phyloP scores from a whole-genome alignment of 2,888 invertebrate genomes.

The Clostera curtula region DNA sequence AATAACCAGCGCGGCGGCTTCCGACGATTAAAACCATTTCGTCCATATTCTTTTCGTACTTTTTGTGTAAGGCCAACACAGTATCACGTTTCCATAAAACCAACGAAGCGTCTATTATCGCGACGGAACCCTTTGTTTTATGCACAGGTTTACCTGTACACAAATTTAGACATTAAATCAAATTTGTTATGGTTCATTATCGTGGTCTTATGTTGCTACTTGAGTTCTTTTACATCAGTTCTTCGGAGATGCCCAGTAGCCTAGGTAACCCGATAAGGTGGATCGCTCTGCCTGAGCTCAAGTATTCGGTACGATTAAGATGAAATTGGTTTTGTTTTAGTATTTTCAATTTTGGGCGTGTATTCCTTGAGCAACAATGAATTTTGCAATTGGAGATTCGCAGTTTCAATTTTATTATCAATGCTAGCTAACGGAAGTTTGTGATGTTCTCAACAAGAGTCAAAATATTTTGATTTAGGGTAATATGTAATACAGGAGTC shows the following conservation, averaged over 20 bases:
- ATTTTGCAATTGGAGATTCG: slow-evolving; percentile 22
- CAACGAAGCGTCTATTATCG: slow-evolving; percentile 71
- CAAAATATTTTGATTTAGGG: too few species aligned
- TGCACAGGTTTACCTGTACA: slow-evolving; percentile 15
- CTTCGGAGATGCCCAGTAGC: slow-evolving; percentile 64
- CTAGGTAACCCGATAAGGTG: slow-evolving; percentile 72
- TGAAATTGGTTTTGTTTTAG: slow-evolving; percentile 60
- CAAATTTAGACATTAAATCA: slow-evolving; percentile 21
- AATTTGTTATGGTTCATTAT: slow-evolving; percentile 17
- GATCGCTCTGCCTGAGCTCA: slow-evolving; percentile 64
- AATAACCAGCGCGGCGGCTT: slow-evolving; percentile 48
- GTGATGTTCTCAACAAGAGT: too few species aligned
- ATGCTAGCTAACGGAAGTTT: background rate
- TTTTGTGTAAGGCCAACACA: slow-evolving; percentile 69
- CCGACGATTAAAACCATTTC: slow-evolving; percentile 73
- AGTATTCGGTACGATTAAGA: slow-evolving; percentile 71
- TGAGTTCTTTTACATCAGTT: slow-evolving; percentile 28
- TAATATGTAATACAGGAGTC: too few species aligned
- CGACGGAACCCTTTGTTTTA: slow-evolving; percentile 44
- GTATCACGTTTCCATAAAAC: slow-evolving; percentile 73
- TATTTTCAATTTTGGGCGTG: slow-evolving; percentile 42
- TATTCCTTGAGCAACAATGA: slow-evolving; percentile 23
- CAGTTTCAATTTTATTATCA: slow-evolving; percentile 11
- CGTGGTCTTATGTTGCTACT: slow-evolving; percentile 11
- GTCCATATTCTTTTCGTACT: slow-evolving; percentile 61